A percentile compares a stretch with the other conserved stretches of the same genome.
phyloP scores from a whole-genome alignment of 2,888 invertebrate genomes.

The Meiosimyza decipiens region DNA sequence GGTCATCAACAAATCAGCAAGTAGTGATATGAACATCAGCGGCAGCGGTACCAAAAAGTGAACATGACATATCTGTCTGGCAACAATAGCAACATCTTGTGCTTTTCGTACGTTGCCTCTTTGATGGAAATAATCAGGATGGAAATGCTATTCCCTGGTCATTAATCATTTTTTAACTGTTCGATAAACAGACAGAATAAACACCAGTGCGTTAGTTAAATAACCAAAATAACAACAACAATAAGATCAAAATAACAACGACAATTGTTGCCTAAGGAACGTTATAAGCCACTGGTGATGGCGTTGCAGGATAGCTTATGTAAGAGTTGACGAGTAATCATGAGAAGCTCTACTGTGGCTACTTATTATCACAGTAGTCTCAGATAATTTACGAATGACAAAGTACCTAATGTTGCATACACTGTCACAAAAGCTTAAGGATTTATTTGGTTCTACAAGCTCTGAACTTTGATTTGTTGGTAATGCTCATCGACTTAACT shows the following conservation, averaged over 20 bases:
- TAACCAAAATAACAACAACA: slow-evolving; percentile 38
- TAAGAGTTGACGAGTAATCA: too few relatives aligned
- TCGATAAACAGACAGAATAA: slow-evolving; percentile 43
- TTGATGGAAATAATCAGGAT: slow-evolving; percentile 39
- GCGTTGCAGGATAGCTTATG: too few relatives aligned
- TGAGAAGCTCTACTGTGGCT: too few relatives aligned
- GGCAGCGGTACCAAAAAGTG: neutral
- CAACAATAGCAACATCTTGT: slow-evolving; percentile 15
- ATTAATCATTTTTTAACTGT: slow-evolving; percentile 63
- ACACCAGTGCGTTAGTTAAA: slow-evolving; percentile 27
- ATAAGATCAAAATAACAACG: slow-evolving; percentile 31
- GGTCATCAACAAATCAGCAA: too few relatives aligned
- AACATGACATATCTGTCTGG: slow-evolving; percentile 6
- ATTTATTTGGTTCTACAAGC: too few relatives aligned
- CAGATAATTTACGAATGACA: too few relatives aligned
- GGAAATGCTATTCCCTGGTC: slow-evolving; percentile 56
- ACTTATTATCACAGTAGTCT: too few relatives aligned
- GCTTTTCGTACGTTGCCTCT: slow-evolving; percentile 38
- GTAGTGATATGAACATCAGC: neutral
- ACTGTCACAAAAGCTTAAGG: too few relatives aligned
- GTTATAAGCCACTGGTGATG: neutral
- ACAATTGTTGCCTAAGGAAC: slow-evolving; percentile 12
- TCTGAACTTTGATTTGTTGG: too few relatives aligned
- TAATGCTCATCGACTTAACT: too few relatives aligned
- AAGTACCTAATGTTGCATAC: too few relatives aligned